Evolutionary conservation across 2,888 invertebrate species (phyloP).

Genomic region (Eupithecia subfuscata): DNA sequence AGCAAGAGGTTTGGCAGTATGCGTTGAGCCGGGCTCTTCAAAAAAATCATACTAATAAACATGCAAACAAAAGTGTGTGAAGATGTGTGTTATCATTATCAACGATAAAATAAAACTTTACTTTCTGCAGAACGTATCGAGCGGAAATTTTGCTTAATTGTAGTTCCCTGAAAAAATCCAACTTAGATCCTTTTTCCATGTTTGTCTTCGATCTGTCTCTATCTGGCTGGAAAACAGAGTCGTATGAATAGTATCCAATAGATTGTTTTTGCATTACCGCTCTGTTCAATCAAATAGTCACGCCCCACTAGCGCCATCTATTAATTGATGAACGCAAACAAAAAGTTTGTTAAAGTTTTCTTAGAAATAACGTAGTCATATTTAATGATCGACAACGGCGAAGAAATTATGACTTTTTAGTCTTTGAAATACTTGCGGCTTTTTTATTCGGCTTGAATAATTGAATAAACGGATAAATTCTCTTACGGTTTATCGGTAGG

Average conservation of each 20-base stretch:
- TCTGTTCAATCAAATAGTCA: constrained; percentile 26
- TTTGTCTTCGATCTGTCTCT: background rate
- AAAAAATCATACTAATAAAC: no score
- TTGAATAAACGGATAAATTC: constrained; percentile 1
- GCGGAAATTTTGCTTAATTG: background rate
- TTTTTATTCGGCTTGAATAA: constrained; percentile 6
- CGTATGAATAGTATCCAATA: no score
- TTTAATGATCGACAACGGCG: constrained; percentile 1
- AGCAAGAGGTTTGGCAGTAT: background rate
- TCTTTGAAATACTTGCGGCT: background rate
- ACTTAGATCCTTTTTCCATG: background rate
- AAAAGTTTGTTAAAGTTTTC: constrained; percentile 29
- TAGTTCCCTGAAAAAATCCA: background rate
- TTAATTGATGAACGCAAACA: constrained; percentile 22
- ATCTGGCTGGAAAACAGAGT: background rate
- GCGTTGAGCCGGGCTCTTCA: no score
- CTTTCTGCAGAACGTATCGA: background rate
- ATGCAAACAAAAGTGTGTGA: no score
- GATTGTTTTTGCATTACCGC: constrained; percentile 3
- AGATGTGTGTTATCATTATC: no score
- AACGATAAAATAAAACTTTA: background rate
- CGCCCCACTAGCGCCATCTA: constrained; percentile 27
- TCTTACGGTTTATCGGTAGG: background rate
- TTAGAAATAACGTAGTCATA: constrained; percentile 15
- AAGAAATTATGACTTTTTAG: constrained; percentile 3